Conservation (phyloP, 2,797 vertebrate genomes). For the Arrhamphus sclerolepis region DNA sequence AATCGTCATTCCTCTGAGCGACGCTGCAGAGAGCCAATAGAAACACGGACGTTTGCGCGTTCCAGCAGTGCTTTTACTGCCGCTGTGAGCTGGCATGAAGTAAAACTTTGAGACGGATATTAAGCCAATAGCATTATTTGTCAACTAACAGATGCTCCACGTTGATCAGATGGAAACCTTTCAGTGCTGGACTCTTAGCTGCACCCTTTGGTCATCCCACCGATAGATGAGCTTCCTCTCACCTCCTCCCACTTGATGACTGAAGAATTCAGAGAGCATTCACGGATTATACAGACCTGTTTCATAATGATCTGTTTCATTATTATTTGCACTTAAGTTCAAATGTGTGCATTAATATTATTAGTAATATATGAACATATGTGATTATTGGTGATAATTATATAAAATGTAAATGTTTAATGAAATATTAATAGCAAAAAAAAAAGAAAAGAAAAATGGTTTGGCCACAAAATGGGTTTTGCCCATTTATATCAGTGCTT, state of each 20-base stretch:
- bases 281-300: conserved; percentile 3
- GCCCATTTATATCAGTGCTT: no score
- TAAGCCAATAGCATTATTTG: neutral
- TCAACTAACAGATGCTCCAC: neutral
- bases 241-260: conserved; percentile 39
- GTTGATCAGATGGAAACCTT: no score
- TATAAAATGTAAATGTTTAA: no score
- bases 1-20: conserved; percentile 65
- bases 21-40: conserved; percentile 69
- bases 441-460: no score
- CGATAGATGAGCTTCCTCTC: conserved; percentile 37
- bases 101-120: conserved; percentile 45
- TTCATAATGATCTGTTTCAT: no score
- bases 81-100: conserved; percentile 30
- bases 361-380: no score
- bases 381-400: no score
- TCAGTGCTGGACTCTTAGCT: no score
- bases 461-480: no score
- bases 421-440: no score
- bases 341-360: no score
- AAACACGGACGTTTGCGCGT: conserved; percentile 51
- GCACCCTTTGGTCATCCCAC: conserved; percentile 11
- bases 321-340: no score
- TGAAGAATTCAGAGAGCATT: conserved; percentile 37
- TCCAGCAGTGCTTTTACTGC: conserved; percentile 45